Base-by-base conservation (phyloP, 2,888 invertebrate species). In the Agrochola lota region DNA sequence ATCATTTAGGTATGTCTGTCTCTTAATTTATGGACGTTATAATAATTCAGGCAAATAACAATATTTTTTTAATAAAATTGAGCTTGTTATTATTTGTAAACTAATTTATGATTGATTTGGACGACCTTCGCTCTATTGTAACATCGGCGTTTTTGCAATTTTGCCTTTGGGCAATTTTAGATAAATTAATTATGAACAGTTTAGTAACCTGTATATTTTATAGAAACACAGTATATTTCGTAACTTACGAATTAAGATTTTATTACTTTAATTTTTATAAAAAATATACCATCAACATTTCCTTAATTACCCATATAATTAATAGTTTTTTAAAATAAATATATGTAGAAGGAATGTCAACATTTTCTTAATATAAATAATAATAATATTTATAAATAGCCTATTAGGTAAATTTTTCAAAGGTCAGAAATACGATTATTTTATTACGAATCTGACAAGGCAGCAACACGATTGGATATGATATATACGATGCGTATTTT, bases 351-450 rank as follows among this genome's bases (percentile, higher is more conserved):
- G 5, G 5, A n/a, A n/a, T n/a, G n/a, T 17, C 17, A 43, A 17
- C n/a, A 64, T 43, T n/a, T 71, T 46, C 2, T 23, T 4, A 30
- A 17, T 30, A 30, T 11, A 6, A 63, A 46, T 30, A 46, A 43
- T 15, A 8, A n/a, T 46, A 23, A 12, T 17, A 64, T 8, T 66
- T 35, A 49, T n/a, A 64, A 6, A 26, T 46, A 35, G 17, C 17
- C 8, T 12, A 66, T 6, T 35, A n/a, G 0, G 8, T n/a, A 15
- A 12, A 17, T n/a, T 35, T 20, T 49, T n/a, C 8, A 72, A 72
- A 72, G 26, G 49, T 72, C 49, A 67, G n/a, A n/a, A 49, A 72
- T n/a, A 49, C 35, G 9, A 49, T n/a, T 72, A n/a, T 71, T 49
- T 20, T 26, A 35, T n/a, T 49, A 35, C 9, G 8, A 66, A 66